phyloP scores from a whole-genome alignment of 2,113 vertebrate genomes.

The Eudyptes chrysolophus region DNA sequence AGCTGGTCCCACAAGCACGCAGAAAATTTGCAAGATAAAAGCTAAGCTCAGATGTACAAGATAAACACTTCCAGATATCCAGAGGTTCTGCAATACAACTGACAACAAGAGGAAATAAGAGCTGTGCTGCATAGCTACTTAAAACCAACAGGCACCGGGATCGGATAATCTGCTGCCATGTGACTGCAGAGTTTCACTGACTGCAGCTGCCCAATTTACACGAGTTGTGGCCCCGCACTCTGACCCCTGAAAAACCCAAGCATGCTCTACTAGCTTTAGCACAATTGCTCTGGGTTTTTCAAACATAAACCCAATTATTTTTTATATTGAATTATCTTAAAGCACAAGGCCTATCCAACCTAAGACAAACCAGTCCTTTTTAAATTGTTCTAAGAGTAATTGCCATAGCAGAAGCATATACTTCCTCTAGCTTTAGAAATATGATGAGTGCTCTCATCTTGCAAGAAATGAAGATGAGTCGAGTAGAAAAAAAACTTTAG shows the following conservation, averaged over 20 bases:
- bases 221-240: neutral
- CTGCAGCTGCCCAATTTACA: neutral
- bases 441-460: neutral
- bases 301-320: neutral
- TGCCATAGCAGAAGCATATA: neutral
- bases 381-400: neutral
- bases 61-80: neutral
- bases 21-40: neutral
- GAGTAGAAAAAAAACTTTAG: neutral
- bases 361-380: neutral
- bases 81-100: neutral
- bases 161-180: accelerated
- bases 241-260: neutral
- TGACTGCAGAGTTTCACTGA: accelerated
- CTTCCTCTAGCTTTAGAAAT: neutral
- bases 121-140: neutral
- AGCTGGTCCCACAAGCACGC: neutral
- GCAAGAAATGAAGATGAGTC: neutral
- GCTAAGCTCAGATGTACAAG: neutral
- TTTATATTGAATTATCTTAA: neutral
- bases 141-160: accelerated
- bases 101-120: neutral
- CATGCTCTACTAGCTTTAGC: neutral
- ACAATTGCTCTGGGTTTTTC: neutral
- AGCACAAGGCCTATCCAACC: neutral